Conservation (phyloP, 2,888 invertebrate species). For the Pseudeuparius sepicola region DNA sequence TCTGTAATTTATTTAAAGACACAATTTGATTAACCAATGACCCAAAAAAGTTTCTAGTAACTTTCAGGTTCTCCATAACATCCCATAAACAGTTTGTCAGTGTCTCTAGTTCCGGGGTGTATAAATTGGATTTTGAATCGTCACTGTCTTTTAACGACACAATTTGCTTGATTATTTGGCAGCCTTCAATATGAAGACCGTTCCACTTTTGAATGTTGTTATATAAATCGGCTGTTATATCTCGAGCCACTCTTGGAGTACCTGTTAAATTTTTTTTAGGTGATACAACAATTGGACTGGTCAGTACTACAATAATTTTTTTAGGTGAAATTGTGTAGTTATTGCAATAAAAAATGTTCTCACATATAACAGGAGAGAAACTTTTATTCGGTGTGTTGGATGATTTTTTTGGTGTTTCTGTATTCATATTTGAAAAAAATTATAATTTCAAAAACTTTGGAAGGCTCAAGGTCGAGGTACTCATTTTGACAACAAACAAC, state of each 20-base stretch:
- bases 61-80: conserved; percentile 10
- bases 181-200: conserved; percentile 38
- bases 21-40: conserved; percentile 30
- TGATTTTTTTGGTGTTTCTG: too few species aligned
- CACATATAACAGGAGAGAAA: too few species aligned
- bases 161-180: conserved; percentile 37
- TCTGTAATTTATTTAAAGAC: conserved; percentile 33
- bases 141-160: conserved; percentile 30
- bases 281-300: conserved; percentile 34
- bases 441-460: too few species aligned
- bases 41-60: conserved; percentile 27
- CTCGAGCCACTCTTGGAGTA: conserved; percentile 43
- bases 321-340: too few species aligned
- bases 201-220: conserved; percentile 46
- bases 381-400: too few species aligned
- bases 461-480: too few species aligned
- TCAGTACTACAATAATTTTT: conserved; percentile 32
- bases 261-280: conserved; percentile 47
- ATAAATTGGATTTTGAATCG: too few species aligned
- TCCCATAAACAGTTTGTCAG: background rate
- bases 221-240: conserved; percentile 46
- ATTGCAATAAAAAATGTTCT: too few species aligned
- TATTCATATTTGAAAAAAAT: too few species aligned
- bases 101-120: background rate
- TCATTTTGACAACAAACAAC: too few species aligned